phyloP scores from a whole-genome alignment of 2,888 invertebrate genomes.

The Epinotia ramella region DNA sequence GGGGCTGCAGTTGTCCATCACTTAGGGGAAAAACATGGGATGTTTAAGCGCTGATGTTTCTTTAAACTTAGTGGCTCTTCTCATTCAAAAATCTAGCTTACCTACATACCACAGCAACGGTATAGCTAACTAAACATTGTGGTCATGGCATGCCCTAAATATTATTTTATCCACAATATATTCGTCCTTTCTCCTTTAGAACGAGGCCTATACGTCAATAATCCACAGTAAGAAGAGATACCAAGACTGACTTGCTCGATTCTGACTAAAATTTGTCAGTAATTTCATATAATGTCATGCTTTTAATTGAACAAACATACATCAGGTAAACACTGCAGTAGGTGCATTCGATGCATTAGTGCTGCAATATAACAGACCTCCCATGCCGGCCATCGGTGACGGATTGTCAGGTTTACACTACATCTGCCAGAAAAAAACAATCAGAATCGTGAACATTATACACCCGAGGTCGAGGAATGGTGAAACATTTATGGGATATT shows the following conservation, averaged over 20 bases:
- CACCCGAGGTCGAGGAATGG: not conserved
- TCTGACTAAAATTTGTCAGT: conserved; percentile 1
- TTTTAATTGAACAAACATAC: conserved; percentile 19
- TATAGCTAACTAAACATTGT: no score
- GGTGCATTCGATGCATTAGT: conserved; percentile 61
- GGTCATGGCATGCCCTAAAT: no score
- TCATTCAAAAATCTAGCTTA: no score
- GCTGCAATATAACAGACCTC: conserved; percentile 57
- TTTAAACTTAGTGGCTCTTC: no score
- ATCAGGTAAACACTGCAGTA: conserved; percentile 11
- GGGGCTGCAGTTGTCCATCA: not conserved
- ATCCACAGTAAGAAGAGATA: no score
- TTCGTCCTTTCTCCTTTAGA: no score
- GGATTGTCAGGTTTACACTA: conserved; percentile 46
- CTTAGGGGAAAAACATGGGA: no score
- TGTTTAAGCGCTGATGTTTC: no score
- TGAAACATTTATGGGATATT: not conserved
- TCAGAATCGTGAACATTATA: conserved; percentile 12
- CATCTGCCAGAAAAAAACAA: conserved; percentile 39
- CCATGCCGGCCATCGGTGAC: conserved; percentile 43
- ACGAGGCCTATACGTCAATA: no score
- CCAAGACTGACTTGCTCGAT: not conserved
- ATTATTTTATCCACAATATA: no score
- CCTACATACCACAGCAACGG: no score
- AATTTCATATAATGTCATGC: conserved; percentile 11